Evolutionary conservation across 2,113 vertebrate species (phyloP).

Genomic region (Myanophis thanlyinensis): DNA sequence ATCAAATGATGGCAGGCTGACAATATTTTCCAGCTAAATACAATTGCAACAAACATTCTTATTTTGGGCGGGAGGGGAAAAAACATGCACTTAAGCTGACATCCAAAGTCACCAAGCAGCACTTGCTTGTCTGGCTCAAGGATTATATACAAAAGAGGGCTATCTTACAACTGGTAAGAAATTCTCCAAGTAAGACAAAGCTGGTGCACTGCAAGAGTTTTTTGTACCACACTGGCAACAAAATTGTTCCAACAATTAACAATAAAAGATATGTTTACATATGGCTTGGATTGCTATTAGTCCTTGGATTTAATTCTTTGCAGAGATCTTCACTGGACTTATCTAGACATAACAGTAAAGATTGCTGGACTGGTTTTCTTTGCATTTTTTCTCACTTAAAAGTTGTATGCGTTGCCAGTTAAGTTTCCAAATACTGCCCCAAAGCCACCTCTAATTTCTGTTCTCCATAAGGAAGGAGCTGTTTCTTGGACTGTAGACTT

Average conservation of each 20-base stretch:
- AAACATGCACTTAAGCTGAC: slow-evolving; percentile 37
- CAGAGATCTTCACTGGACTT: neutral
- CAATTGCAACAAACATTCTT: neutral
- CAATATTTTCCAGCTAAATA: slow-evolving; percentile 4
- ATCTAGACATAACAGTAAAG: neutral
- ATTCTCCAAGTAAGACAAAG: neutral
- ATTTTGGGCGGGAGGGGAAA: neutral
- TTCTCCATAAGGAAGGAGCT: neutral
- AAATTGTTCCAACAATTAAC: neutral
- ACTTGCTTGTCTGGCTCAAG: rapidly evolving
- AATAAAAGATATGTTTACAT: neutral
- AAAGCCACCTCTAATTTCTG: neutral
- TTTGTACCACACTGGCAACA: neutral
- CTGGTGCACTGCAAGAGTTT: neutral
- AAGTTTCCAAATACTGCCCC: neutral
- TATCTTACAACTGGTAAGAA: neutral
- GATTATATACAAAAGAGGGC: slow-evolving; percentile 55
- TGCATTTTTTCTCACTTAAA: neutral
- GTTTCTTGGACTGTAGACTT: neutral
- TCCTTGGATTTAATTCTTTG: neutral
- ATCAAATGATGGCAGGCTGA: neutral
- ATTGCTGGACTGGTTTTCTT: neutral
- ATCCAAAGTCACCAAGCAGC: neutral
- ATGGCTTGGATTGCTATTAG: neutral
- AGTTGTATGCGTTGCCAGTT: neutral